A percentile compares a stretch with the other conserved stretches of the same genome.
Evolutionary conservation across 1,140 invertebrate species (phyloP).

Genomic region (Drosophila nannoptera): DNA sequence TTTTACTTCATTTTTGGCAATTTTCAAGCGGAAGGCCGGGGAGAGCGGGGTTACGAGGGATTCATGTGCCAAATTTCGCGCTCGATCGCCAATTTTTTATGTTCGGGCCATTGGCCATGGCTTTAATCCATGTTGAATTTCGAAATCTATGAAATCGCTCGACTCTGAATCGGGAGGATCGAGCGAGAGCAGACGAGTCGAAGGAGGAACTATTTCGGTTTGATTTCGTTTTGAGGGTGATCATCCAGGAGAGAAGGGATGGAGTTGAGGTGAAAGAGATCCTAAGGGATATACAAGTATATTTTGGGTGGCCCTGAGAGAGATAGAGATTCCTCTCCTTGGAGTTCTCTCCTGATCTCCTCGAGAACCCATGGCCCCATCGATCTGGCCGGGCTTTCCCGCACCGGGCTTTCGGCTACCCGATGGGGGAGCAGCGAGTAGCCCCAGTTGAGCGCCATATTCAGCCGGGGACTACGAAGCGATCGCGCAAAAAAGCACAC

Average conservation of each 20-base stretch:
- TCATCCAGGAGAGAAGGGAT: too few relatives aligned
- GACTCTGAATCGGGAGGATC: too few relatives aligned
- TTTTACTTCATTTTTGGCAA: constrained; percentile 15
- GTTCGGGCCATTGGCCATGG: constrained; percentile 26
- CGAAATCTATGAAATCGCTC: constrained; percentile 14
- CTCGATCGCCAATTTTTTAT: constrained; percentile 46
- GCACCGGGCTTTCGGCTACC: not conserved
- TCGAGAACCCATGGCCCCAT: not conserved
- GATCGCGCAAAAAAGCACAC: constrained; percentile 76
- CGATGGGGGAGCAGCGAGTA: not conserved
- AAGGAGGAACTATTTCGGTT: not conserved
- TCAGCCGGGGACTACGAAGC: constrained; percentile 17
- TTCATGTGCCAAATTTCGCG: constrained; percentile 66
- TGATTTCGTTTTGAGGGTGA: too few relatives aligned
- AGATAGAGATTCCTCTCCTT: not conserved
- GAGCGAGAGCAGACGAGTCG: not conserved
- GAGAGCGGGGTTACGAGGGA: not conserved
- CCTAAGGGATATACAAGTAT: too few relatives aligned
- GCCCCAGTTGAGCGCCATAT: constrained; percentile 36
- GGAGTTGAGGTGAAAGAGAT: too few relatives aligned
- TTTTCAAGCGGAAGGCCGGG: constrained; percentile 14
- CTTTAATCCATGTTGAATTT: constrained; percentile 40
- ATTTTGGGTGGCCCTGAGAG: too few relatives aligned
- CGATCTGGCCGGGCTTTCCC: not conserved
- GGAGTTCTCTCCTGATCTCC: not conserved